Base-by-base conservation (phyloP, 1,140 invertebrate species). In the Neotoxoptera formosana region DNA sequence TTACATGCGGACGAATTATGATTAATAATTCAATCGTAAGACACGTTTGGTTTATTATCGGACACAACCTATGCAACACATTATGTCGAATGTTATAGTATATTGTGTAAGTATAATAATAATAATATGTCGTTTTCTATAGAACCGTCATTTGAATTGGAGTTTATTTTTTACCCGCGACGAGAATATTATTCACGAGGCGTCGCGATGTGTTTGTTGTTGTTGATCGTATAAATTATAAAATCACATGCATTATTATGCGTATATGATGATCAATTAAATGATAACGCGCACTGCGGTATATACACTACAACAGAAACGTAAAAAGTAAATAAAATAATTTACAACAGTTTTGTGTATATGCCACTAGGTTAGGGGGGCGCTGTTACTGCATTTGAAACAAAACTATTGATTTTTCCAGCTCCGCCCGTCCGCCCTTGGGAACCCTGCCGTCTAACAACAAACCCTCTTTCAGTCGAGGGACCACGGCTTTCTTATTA, bases 401-500 rank as follows among this genome's bases (percentile, higher is more conserved):
- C 91, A 93, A 93, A 86, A 93, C 91, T 93, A 93, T 93, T 93
- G 91, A 93, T 93, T 93, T 93, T 93, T 83, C 17, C 90, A 48
- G 51, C 90, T 47, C 48, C 48, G 23, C 91, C 91, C 91, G 91
- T 7, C 91, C 91, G 48, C 91, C 81, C 91, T 93, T 92, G 90
- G 67, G 45, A 91, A 91, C 48, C 53, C 53, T 56, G 11, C 88
- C 53, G 53, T 90, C 89, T 90, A 67, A 90, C 56, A 17, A n/a
- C 86, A 45, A 51, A 86, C 48, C 90, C 47, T 93, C n/a, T 60
- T 60, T 56, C 14, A 36, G 34, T 60, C 56, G 41, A 48, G 30
- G 60, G 9, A 81, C n/a, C 41, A 11, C 4, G 36, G 23, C n/a
- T 91, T 91, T 67, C 90, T 60, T 47, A 17, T 45, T 67, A 20